These are phyloP conservation scores for Calameuta filiformis DNA, from an alignment of 2,888 invertebrate genomes.

Conservation along the genomic window DNA sequence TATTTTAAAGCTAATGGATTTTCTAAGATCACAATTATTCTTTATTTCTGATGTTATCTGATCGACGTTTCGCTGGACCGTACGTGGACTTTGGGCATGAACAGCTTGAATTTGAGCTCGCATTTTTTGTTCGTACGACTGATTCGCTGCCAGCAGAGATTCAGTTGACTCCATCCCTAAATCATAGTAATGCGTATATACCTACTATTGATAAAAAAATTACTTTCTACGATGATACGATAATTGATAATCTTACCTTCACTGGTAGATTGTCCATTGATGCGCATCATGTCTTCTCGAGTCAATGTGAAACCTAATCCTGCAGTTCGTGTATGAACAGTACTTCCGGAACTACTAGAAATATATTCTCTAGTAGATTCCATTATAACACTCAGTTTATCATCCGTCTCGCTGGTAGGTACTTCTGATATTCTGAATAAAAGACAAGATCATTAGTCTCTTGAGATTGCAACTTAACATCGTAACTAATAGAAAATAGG, in stretches of 20 bases:
- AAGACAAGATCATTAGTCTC: constrained; percentile 5
- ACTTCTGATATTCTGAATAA: constrained; percentile 33
- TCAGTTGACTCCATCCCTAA: constrained; percentile 43
- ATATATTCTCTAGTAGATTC: constrained; percentile 74
- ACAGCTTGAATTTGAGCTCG: constrained; percentile 60
- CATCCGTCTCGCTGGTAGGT: constrained; percentile 47
- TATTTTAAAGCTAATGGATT: constrained; percentile 53
- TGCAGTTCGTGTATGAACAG: constrained; percentile 48
- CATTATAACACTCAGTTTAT: constrained; percentile 72
- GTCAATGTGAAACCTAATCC: constrained; percentile 51
- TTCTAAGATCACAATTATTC: constrained; percentile 61
- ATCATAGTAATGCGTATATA: background rate
- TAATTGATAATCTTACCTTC: constrained; percentile 24
- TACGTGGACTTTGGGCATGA: constrained; percentile 63
- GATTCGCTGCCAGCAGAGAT: constrained; percentile 36
- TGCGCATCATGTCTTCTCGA: constrained; percentile 52
- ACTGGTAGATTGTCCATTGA: constrained; percentile 50
- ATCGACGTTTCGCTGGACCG: constrained; percentile 63
- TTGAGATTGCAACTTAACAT: background rate
- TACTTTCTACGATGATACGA: background rate
- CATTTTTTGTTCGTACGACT: constrained; percentile 57
- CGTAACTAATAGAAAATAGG: background rate
- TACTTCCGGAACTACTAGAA: constrained; percentile 64
- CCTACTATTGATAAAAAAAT: background rate
- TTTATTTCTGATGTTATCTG: constrained; percentile 63